Percentiles rank a stretch among this genome's conserved stretches.
Conservation (phyloP, 2,888 invertebrate species). For the Tubulanus polymorphus region DNA sequence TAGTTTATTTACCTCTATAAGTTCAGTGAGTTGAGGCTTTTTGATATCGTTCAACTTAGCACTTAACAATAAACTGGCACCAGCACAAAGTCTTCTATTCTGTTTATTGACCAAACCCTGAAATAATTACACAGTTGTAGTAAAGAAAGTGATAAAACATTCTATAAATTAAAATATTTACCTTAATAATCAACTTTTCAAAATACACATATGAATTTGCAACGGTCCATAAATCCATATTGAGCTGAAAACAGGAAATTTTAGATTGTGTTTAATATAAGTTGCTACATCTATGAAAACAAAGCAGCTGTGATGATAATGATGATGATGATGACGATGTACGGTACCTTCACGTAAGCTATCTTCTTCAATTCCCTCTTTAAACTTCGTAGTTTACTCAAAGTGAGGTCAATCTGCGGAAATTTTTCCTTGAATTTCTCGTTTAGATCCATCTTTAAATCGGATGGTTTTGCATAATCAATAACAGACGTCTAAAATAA, state of each 20-base stretch:
- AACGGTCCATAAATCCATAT: slow-evolving; percentile 81
- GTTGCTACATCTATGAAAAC: background rate
- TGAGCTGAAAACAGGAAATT: slow-evolving; percentile 47
- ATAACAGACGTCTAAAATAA: slow-evolving; percentile 78
- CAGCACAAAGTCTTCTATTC: slow-evolving; percentile 92
- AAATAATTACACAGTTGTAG: slow-evolving; percentile 10
- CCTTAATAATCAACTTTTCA: slow-evolving; percentile 86
- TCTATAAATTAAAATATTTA: slow-evolving; percentile 52
- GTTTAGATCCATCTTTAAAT: slow-evolving; percentile 93
- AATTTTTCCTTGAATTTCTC: slow-evolving; percentile 94
- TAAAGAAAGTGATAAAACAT: background rate
- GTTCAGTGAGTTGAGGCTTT: slow-evolving; percentile 76
- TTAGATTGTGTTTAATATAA: too few relatives aligned
- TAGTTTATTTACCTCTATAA: slow-evolving; percentile 81
- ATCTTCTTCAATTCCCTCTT: slow-evolving; percentile 79
- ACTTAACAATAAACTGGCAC: slow-evolving; percentile 86
- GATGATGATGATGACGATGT: background rate
- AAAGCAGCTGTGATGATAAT: background rate
- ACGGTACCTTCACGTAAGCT: slow-evolving; percentile 39
- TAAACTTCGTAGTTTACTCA: slow-evolving; percentile 92
- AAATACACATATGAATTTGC: slow-evolving; percentile 98
- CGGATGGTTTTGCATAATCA: slow-evolving; percentile 91
- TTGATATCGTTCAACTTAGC: slow-evolving; percentile 97
- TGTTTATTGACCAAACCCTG: slow-evolving; percentile 82
- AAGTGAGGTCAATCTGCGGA: slow-evolving; percentile 87